These are phyloP conservation scores for Endotricha flammealis DNA, from an alignment of 2,888 invertebrate species.

Conservation along the genomic window DNA sequence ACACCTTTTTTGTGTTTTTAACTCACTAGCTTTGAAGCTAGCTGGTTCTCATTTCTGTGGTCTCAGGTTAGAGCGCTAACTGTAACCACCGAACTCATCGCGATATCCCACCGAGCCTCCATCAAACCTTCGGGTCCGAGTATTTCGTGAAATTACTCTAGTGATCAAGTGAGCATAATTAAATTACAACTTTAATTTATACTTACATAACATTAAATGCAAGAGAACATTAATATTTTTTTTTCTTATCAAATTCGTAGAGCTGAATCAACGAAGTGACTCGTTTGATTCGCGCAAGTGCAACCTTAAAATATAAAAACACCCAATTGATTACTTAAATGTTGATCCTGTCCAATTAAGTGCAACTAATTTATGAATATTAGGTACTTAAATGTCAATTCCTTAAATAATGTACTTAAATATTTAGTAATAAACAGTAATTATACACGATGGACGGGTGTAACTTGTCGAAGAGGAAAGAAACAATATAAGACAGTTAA, in stretches of 20 bases:
- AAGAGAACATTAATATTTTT: constrained; percentile 45
- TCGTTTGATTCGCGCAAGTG: constrained; percentile 47
- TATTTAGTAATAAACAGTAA: constrained; percentile 66
- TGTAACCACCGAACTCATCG: neutral
- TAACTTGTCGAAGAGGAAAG: constrained; percentile 63
- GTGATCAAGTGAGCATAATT: constrained; percentile 53
- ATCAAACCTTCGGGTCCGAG: too few species aligned
- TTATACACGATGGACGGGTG: constrained; percentile 77
- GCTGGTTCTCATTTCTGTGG: too few species aligned
- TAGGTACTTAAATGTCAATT: constrained; percentile 66
- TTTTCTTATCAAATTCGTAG: constrained; percentile 65
- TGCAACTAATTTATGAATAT: constrained; percentile 64
- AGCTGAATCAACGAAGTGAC: constrained; percentile 35
- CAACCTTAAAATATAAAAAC: constrained; percentile 63
- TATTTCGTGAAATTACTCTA: constrained; percentile 41
- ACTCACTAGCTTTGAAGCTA: too few species aligned
- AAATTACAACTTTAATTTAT: constrained; percentile 31
- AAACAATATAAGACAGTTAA: constrained; percentile 31
- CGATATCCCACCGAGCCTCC: neutral
- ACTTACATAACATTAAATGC: constrained; percentile 58
- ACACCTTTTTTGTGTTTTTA: too few species aligned
- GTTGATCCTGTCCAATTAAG: constrained; percentile 59
- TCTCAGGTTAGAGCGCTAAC: too few species aligned
- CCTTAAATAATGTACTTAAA: constrained; percentile 69
- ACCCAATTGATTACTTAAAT: constrained; percentile 59